phyloP scores from a whole-genome alignment of 2,797 vertebrate species.

The Rhinichthys osculus region DNA sequence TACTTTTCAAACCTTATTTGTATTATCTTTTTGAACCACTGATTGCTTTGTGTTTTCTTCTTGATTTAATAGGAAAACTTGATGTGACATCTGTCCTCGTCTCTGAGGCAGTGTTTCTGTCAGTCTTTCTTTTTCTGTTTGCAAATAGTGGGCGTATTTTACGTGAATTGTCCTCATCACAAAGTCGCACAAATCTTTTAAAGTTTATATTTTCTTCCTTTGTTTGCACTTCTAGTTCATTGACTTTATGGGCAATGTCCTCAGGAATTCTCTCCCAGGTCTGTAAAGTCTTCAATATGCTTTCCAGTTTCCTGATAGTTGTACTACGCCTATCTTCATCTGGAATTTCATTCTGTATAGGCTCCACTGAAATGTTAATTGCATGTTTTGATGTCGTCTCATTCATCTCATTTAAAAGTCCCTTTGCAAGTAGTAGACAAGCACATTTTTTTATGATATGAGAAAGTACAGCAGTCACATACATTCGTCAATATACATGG shows the following conservation, averaged over 20 bases:
- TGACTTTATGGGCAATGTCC: not conserved
- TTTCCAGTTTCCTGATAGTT: slow-evolving; percentile 7
- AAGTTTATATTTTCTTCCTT: not conserved
- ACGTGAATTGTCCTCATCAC: not conserved
- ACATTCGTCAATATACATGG: not conserved
- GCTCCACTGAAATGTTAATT: not conserved
- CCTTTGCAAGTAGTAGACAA: not conserved
- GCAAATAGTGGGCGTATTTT: not conserved
- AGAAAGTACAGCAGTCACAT: slow-evolving; percentile 14
- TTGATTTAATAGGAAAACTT: not conserved
- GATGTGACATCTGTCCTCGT: not conserved
- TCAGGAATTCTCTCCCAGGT: not conserved
- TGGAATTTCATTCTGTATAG: not conserved
- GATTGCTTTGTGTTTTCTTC: not conserved
- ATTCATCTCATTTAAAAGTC: not conserved
- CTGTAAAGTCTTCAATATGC: not conserved
- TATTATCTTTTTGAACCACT: not conserved
- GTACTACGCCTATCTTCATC: not conserved
- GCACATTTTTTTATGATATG: not conserved
- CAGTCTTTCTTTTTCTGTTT: not conserved
- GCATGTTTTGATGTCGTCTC: not conserved
- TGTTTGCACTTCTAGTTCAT: slow-evolving; percentile 2
- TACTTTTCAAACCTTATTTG: not conserved
- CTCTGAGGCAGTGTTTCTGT: not conserved
- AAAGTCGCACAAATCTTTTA: not conserved